Evolutionary conservation across 35 echinoderm and acorn worm species (phyloP), one percentile per base, ranked within the genome.

Genomic region (Stichopus chloronotus): DNA sequence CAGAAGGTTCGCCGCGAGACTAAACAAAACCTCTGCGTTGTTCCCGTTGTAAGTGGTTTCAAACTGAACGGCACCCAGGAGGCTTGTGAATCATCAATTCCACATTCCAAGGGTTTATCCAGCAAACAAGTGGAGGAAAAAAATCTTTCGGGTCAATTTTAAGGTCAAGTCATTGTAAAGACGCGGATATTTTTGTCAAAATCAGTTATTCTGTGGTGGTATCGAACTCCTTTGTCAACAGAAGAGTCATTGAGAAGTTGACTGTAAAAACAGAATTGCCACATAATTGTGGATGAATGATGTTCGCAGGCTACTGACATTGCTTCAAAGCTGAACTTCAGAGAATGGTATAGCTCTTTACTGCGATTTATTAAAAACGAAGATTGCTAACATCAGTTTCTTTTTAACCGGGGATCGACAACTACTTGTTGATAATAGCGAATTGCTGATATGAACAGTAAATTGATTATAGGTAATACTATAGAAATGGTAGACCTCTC

Each of bases 71-170:
- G 43, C 8, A 69, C 20, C 87, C 59, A 21, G 24, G 22, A 52
- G 61, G n/a, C 57, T 52, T 43, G 52, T 89, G 87, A 89, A 89
- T 89, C 87, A 89, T 89, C 87, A 54, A 5, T 89, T 89, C 87
- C 87, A 89, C 60, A 89, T 89, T 89, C 87, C 87, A 89, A 20
- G 21, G 60, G 24, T 58, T 59, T 83, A 78, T 89, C 55, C 14
- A 57, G 60, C 59, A 89, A 89, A 89, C 87, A 89, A 89, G 87
- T 72, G 87, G 65, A 23, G 19, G 71, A 89, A 43, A 43, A 43
- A 43, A 43, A 43, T 43, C 30, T 71, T 59, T 71, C 13, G 21
- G 87, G 87, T 89, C 87, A 89, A 16, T 43, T 61, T 58, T 54
- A 54, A n/a, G 87, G 87, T 89, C 87, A 72, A 65, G 87, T 72